Evolutionary conservation across 2,797 vertebrate species (phyloP).

Genomic region (Australoheros facetus): DNA sequence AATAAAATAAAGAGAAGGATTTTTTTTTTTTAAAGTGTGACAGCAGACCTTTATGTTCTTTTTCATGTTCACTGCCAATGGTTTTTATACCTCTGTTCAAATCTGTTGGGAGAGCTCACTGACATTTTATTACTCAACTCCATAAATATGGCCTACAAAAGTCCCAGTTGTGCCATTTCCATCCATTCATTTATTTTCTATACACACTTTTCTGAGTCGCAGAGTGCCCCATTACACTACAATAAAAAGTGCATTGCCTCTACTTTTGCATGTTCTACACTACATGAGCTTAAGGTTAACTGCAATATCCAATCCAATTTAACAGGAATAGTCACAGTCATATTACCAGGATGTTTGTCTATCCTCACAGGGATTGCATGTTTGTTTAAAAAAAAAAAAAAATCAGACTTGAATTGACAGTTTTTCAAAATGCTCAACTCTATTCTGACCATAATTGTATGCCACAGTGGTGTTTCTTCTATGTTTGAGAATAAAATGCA

Average conservation of each 20-base stretch:
- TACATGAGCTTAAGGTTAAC: background rate
- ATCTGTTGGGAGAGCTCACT: slow-evolving; percentile 23
- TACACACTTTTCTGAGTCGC: background rate
- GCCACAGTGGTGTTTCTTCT: background rate
- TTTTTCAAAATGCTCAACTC: background rate
- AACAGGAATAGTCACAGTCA: background rate
- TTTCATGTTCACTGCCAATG: slow-evolving; percentile 3
- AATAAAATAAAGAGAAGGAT: background rate
- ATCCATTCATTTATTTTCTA: slow-evolving; percentile 14
- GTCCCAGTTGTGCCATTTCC: slow-evolving; percentile 11
- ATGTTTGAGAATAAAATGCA: background rate
- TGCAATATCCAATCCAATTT: background rate
- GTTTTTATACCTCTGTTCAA: slow-evolving; percentile 8
- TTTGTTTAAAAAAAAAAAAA: background rate
- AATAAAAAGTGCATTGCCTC: background rate
- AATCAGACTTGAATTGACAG: no score
- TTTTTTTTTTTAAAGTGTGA: no score
- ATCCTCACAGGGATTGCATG: no score
- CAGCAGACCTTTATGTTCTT: background rate
- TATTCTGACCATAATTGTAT: background rate
- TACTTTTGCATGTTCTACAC: background rate
- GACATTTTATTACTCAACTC: slow-evolving; percentile 18
- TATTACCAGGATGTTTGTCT: background rate
- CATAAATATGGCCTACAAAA: slow-evolving; percentile 18
- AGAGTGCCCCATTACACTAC: background rate